A percentile compares a stretch with the other conserved stretches of the same genome.
phyloP scores from a whole-genome alignment of 2,888 invertebrate species.

The Andrena haemorrhoa region DNA sequence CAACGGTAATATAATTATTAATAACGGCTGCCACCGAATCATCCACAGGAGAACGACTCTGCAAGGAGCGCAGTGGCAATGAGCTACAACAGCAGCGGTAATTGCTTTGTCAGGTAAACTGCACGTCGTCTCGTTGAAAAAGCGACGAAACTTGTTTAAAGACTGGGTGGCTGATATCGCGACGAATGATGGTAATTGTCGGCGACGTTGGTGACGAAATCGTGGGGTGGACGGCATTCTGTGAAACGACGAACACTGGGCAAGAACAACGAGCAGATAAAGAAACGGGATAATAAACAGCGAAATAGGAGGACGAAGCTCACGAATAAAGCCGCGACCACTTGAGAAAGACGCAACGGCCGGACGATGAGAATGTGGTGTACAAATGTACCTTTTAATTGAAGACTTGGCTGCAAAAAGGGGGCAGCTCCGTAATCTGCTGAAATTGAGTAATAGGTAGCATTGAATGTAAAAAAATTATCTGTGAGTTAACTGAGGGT shows the following conservation, averaged over 20 bases:
- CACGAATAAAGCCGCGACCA: constrained; percentile 49
- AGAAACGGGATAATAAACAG: neutral
- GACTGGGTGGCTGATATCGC: constrained; percentile 33
- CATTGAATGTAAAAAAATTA: no score
- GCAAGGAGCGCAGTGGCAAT: neutral
- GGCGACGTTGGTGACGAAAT: constrained; percentile 40
- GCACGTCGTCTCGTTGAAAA: constrained; percentile 35
- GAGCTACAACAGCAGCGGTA: constrained; percentile 26
- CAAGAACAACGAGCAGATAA: neutral
- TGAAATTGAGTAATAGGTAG: no score
- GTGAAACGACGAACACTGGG: neutral
- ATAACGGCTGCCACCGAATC: constrained; percentile 19
- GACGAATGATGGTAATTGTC: constrained; percentile 58
- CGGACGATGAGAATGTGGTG: constrained; percentile 13
- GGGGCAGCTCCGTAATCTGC: no score
- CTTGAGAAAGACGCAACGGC: constrained; percentile 27
- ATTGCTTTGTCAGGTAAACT: constrained; percentile 56
- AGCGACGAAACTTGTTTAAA: constrained; percentile 50
- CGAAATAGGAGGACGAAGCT: constrained; percentile 9
- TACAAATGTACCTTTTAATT: constrained; percentile 50
- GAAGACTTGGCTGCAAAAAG: no score
- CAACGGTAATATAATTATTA: constrained; percentile 9
- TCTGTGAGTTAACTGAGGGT: no score
- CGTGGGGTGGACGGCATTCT: constrained; percentile 16
- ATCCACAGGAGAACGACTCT: neutral